Evolutionary conservation across 2,888 invertebrate species (phyloP), one percentile per base, ranked within the genome.

Genomic region (Leucophenga maculata): DNA sequence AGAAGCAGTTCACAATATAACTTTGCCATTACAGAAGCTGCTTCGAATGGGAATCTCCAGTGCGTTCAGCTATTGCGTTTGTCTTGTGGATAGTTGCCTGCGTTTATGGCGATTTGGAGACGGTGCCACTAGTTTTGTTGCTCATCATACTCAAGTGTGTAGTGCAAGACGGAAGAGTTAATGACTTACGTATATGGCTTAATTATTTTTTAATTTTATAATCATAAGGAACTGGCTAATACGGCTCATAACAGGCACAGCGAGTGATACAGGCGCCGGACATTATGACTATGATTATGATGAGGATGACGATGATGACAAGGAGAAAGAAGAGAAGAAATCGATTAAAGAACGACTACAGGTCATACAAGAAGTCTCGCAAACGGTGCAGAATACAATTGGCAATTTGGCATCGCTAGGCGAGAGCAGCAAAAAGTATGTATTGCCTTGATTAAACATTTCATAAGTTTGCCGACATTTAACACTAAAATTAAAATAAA

Each of bases 331-430:
- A 88, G 98, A 97, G 87, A 98, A 97, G 88, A 97, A 97, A 89
- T 95, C 96, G 78, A 90, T 99, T 67, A 97, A 97, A 86, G 97
- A 98, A 88, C 92, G 96, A 72, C 89, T 99, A 54, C 97, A 97
- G 88, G 95, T 97, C 2, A 97, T 99, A 78, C 98, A 99, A 88
- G 99, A 99, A 89, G 98, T 98, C 3, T 97, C 98, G 18, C 95
- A 97, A 84, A 95, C 95, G 69, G 97, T 99, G 3, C 99, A 99
- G 88, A 97, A 98, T 83, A 94, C 95, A 0, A 95, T 99, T 71
- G 98, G 98, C 26, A 95, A 94, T 85, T 92, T 98, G 72, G 98
- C 98, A 9, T 95, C 97, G n/a, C 90, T 98, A 71, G 94, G 96
- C 75, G 98, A 99, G 89, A 93, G 95, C 85, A 93, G 97, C 68